phyloP scores from a whole-genome alignment of 2,113 vertebrate species.

The Sinocyclocheilus grahami region DNA sequence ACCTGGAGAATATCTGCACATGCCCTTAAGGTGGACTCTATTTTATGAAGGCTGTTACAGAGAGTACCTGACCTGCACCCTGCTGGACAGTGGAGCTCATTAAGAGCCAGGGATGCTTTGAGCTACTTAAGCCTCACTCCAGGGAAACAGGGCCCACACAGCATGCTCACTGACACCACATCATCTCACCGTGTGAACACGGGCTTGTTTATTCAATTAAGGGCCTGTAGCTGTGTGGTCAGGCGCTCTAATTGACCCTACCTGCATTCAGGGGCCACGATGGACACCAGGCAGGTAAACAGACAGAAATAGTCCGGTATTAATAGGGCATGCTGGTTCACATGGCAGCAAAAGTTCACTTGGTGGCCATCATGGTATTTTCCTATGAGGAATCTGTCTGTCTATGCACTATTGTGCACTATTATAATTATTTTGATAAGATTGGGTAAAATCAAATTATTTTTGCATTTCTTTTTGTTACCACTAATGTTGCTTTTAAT shows the following conservation, averaged over 20 bases:
- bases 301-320: slow-evolving; percentile 51
- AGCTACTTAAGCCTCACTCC: slow-evolving; percentile 5
- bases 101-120: slow-evolving; percentile 18
- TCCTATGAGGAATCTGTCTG: background rate
- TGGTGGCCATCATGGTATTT: background rate
- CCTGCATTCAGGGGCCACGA: slow-evolving; percentile 62
- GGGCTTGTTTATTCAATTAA: slow-evolving; percentile 72
- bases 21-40: background rate
- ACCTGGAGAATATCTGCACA: background rate
- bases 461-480: background rate
- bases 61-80: slow-evolving; percentile 19
- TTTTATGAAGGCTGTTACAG: slow-evolving; percentile 11
- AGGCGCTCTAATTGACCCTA: slow-evolving; percentile 73
- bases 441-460: background rate
- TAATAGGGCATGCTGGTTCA: background rate
- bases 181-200: slow-evolving; percentile 66
- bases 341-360: background rate
- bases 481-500: background rate
- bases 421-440: background rate
- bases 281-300: slow-evolving; percentile 52
- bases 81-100: slow-evolving; percentile 7
- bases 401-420: background rate
- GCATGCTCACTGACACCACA: slow-evolving; percentile 61
- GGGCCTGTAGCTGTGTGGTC: slow-evolving; percentile 46
- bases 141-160: slow-evolving; percentile 43